Evolutionary conservation across 2,797 vertebrate genomes (phyloP), one percentile per base, ranked within the genome.

Genomic region (Amniataba percoides): DNA sequence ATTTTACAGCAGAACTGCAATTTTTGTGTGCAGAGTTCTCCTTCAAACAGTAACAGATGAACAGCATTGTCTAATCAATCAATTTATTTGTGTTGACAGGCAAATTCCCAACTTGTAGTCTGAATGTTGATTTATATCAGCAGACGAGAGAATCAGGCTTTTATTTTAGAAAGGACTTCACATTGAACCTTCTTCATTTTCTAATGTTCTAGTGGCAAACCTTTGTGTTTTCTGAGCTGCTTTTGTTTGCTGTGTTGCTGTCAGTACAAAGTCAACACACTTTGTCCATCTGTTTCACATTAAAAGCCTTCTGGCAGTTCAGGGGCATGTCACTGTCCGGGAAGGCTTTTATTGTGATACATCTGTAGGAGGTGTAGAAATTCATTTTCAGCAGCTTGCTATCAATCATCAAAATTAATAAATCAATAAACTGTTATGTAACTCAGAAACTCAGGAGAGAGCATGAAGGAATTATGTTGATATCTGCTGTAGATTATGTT

Each of bases 211-310:
- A 1, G 19, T 71, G 7, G 51, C 49, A 60, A n/a, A 0, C 43
- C 2, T 5, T 66, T 6, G 19, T 39, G 15, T 48, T 80, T 71
- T 62, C 31, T 71, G 56, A 79, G 52, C 49, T 64, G 21, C 52
- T 74, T 34, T 31, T 63, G 39, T 77, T 66, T 73, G 15, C 55
- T 75, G 42, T 67, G 34, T 81, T 77, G 19, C 49, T 57, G 15
- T 63, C 51, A 61, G 74, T 63, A 51, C 34, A 62, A 49, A 70
- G 57, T 75, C 56, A 53, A 57, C 75, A 57, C 75, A 39, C 53
- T 34, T 61, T 71, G 49, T 13, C 58, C 80, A 76, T 74, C 34
- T 74, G 78, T 66, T 80, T 74, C 61, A 75, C 34, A 73, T 72
- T 70, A 51, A 71, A 66, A 40, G 59, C 46, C 46, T 18, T 48